Percentiles rank a stretch among this genome's conserved stretches.
phyloP scores from a whole-genome alignment of 2,888 invertebrate species.

The Chymomyza fuscimana region DNA sequence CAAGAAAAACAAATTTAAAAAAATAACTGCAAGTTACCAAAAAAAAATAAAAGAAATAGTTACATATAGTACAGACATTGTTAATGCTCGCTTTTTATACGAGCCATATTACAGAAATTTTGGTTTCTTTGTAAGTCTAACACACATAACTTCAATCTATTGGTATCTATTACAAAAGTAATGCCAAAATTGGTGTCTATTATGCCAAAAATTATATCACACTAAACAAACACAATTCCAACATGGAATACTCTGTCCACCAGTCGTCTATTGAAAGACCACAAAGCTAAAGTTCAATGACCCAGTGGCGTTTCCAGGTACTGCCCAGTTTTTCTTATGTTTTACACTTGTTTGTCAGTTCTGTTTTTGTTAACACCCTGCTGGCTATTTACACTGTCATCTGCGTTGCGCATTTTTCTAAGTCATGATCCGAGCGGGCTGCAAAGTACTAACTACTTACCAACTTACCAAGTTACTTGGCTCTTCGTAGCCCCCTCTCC shows the following conservation, averaged over 20 bases:
- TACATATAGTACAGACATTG: neutral
- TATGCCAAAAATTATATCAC: neutral
- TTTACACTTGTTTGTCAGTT: conserved; percentile 60
- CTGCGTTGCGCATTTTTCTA: conserved; percentile 45
- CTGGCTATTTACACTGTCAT: conserved; percentile 60
- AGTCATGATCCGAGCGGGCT: conserved; percentile 51
- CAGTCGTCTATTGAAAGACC: neutral
- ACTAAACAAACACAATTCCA: neutral
- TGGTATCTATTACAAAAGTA: neutral
- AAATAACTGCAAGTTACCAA: neutral
- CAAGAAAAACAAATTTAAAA: too few species aligned
- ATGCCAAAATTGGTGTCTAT: neutral
- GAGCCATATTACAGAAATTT: neutral
- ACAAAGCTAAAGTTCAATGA: neutral
- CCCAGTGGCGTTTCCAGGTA: conserved; percentile 31
- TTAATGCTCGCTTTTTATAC: neutral
- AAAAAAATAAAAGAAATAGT: neutral
- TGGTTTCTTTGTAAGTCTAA: neutral
- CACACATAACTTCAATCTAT: too few species aligned
- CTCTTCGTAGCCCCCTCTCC: neutral
- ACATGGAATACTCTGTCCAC: neutral
- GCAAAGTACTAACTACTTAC: conserved; percentile 31
- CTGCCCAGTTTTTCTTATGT: conserved; percentile 47
- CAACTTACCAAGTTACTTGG: neutral
- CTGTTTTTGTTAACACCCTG: conserved; percentile 39